Evolutionary conservation across 2,888 invertebrate species (phyloP), one percentile per base, ranked within the genome.

Genomic region (Lithophane semibrunnea): DNA sequence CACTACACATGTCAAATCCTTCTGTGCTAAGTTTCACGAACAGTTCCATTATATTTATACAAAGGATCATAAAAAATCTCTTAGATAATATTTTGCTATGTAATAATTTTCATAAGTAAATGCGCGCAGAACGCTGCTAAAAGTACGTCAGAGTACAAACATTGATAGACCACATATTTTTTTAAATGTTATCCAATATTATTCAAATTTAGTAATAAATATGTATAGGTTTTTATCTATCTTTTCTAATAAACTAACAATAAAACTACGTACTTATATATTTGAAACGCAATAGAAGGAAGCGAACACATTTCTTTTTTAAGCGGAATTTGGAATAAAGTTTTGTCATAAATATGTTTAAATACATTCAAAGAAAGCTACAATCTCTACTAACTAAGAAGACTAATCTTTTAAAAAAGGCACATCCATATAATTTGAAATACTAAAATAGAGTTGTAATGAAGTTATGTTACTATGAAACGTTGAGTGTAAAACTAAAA

Each of bases 1-100:
- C 82, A 85, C 92, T 94, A 94, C 91, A 80, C 81, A 89, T 92
- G 71, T 94, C 94, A 94, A 94, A 94, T 94, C 94, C 94, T 80
- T 94, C 91, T 90, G 94, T 94, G 94, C 94, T 89, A 89, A 88
- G 81, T 89, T 89, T 86, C 71, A 82, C 81, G 80, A 87, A 86
- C 58, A 83, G 79, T 71, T 81, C 77, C 75, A 68, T 80, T 71
- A 84, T 78, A 84, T 80, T 78, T 81, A 74, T 88, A 86, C 77
- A 87, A 83, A 87, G 80, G 73, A 86, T 75, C 75, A 86, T 87
- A 88, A 88, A 88, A 88, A 88, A 81, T 73, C 75, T 88, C 82
- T 88, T 84, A 88, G 68, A 76, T 82, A 78, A 81, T 71, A 83
- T 65, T 77, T 79, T 75, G 76, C 37, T 76, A 81, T 80, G 69